A percentile compares a stretch with the other conserved stretches of the same genome.
These are phyloP conservation scores for Halesus radiatus DNA, from an alignment of 1,140 invertebrate species.

Conservation along the genomic window DNA sequence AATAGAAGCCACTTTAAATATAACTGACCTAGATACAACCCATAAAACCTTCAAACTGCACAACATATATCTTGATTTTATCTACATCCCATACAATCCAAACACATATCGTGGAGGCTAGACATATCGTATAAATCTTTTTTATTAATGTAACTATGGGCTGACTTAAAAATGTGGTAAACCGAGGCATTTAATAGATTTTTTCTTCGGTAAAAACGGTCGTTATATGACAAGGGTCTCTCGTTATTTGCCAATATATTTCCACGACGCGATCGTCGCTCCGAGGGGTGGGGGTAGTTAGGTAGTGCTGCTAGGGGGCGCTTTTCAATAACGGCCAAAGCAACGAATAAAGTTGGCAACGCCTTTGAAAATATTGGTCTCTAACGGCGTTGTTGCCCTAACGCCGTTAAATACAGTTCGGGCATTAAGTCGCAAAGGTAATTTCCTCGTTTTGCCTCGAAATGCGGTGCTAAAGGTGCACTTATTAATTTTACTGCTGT, in stretches of 20 bases:
- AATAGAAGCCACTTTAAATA: no score
- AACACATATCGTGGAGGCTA: slow-evolving; percentile 7
- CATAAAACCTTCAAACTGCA: not conserved
- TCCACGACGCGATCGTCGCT: slow-evolving; percentile 37
- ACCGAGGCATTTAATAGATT: slow-evolving; percentile 49
- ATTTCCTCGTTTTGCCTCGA: not conserved
- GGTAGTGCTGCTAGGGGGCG: not conserved
- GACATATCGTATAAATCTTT: slow-evolving; percentile 43
- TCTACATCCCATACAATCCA: no score
- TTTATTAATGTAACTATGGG: slow-evolving; percentile 49
- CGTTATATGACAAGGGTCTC: slow-evolving; percentile 51
- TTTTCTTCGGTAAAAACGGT: slow-evolving; percentile 31
- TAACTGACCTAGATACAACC: no score
- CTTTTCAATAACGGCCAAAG: slow-evolving; percentile 43
- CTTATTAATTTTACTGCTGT: slow-evolving; percentile 2
- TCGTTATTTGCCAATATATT: slow-evolving; percentile 54
- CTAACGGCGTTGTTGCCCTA: slow-evolving; percentile 17
- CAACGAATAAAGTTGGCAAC: slow-evolving; percentile 30
- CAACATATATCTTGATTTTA: not conserved
- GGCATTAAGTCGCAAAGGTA: slow-evolving; percentile 3
- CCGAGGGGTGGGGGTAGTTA: slow-evolving; percentile 4
- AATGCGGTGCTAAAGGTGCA: not conserved
- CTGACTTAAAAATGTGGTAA: slow-evolving; percentile 52
- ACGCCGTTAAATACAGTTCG: slow-evolving; percentile 21
- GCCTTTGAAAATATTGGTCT: slow-evolving; percentile 30